Evolutionary conservation across 2,113 vertebrate genomes (phyloP), one percentile per base, ranked within the genome.

Genomic region (Ovibos moschatus): DNA sequence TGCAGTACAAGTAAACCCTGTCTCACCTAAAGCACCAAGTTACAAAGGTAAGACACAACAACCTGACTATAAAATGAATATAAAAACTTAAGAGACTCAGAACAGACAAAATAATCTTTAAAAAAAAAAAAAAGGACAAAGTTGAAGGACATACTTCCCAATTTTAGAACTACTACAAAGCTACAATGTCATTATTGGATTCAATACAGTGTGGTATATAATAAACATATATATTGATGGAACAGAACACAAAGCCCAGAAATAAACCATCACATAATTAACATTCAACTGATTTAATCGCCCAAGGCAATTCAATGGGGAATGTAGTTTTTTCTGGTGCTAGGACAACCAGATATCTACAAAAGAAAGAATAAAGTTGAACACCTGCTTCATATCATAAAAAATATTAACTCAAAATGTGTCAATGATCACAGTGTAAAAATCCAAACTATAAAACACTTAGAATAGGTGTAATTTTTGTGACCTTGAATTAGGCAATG

Each of bases 121-220:
- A 19, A 7, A n/a, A 13, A 36, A 64, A 64, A 14, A 30, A 45
- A 90, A 13, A 11, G 5, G 25, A 71, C 1, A 21, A 87, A 64
- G 36, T 43, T 81, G 60, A 81, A 55, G 57, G 36, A 87, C 28
- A 81, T 15, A 67, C 15, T 45, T 62, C 11, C 36, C 47, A 81
- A 45, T 94, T 53, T 94, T 60, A 94, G 47, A 93, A 93, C 81
- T 88, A 81, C 28, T 81, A 81, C 74, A 88, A 88, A 81, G n/a
- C 47, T 62, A 94, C 21, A 81, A 51, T 55, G n/a, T 64, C 47
- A 81, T 33, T 23, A 83, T 6, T 87, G 25, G 43, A 51, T 76
- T 87, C 33, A 51, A 79, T 81, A 94, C 60, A 50, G 45, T 64
- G 57, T 51, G 53, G 21, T n/a, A 94, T 81, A 81, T 79, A 28